Evolutionary conservation across 2,888 invertebrate genomes (phyloP), one percentile per base, ranked within the genome.

Genomic region (Esperia sulphurella): DNA sequence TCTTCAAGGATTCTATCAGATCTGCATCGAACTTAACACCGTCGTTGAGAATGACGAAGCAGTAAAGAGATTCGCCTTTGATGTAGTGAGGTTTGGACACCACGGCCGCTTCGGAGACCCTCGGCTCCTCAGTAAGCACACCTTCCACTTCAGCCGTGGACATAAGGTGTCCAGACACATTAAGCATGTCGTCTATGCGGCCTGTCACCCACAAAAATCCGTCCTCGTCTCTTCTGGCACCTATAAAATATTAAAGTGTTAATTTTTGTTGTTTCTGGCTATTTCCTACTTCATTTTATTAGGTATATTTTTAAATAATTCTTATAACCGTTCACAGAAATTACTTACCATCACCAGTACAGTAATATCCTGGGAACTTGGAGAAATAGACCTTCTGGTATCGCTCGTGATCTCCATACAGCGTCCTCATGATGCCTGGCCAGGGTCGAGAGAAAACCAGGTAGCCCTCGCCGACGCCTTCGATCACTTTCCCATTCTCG

Each of bases 391-490:
- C 97, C 40, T 93, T 93, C 80, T 97, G 95, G 78, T 95, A 98
- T 61, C 97, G 93, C 59, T 94, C 93, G 73, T 98, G 98, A 83
- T 98, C 96, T 45, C 95, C 96, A 80, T 93, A 98, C 28, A 99
- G 92, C 0, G 97, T 96, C 55, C 98, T 92, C 98, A 98, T 98
- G 90, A 99, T 96, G 59, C 98, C 98, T 0, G 99, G 99, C 99
- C 99, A 99, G 2, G 99, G 98, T 61, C 94, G 92, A 35, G 95
- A 91, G 84, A 99, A 98, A 33, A 98, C 98, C 64, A 99, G 89
- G 77, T 97, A 98, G 3, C 99, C 99, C 83, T 98, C 97, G 14
- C 97, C 97, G 55, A 94, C 94, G 0, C 97, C 97, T 56, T 95
- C 93, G 50, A 98, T 93, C 69, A 94, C 93, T 64, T 92, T 91